Base-by-base conservation (phyloP, 2,888 invertebrate genomes). In the Euplexia lucipara region DNA sequence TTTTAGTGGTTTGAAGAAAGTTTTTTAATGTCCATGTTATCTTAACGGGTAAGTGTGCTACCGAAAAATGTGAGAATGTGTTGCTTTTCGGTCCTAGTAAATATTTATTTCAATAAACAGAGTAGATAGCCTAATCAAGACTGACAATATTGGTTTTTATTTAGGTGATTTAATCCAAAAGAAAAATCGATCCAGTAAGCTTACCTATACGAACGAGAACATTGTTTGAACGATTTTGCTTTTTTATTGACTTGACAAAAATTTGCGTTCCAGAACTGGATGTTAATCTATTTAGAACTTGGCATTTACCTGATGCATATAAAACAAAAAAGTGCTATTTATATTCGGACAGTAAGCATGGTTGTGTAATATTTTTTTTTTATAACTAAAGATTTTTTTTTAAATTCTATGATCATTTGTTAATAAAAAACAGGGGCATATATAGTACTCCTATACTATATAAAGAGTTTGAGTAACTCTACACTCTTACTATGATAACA, bases 1-100 rank as follows among this genome's bases (percentile, higher is more conserved):
- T 67, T 75, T 70, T 78, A 75, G 58, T 78, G 58, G 42, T 51
- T 44, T 22, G n/a, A 62, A 57, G 72, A 75, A 77, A 75, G 60
- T 75, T 70, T 71, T 72, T 68, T 72, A 53, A 53, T 75, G 63
- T 35, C 7, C 65, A 7, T 37, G 58, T 78, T 69, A 69, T 75
- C 75, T 64, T 53, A 49, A 64, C 35, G 35, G 45, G 34, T 68
- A 52, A 32, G 56, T 53, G 64, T 73, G 68, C 71, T 78, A 70
- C 73, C 45, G 73, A 57, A 54, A 69, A 47, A 61, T 58, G 45
- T 59, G 54, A 52, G 74, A 60, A 42, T 47, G 12, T 48, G 34
- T 34, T 41, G 54, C 47, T 58, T 57, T 41, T 20, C 20, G 18
- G 30, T 56, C 8, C 20, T 16, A 47, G n/a, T 30, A 8, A 59